These are phyloP conservation scores for Empidonax alnorum DNA, from an alignment of 2,113 vertebrate species.

Conservation along the genomic window DNA sequence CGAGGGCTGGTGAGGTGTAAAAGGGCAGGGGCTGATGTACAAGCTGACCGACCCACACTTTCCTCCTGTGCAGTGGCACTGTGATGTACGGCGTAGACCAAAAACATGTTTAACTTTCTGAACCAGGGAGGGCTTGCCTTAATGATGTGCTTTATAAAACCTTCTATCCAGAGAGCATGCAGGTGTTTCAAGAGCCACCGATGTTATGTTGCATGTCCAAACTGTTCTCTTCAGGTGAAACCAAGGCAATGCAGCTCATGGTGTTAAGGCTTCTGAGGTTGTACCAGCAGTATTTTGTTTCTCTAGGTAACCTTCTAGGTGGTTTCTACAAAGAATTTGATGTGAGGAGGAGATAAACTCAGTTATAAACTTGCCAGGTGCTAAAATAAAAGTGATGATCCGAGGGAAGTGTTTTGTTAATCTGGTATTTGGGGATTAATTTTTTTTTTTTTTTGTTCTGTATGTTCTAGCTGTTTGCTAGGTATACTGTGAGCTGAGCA, in stretches of 20 bases:
- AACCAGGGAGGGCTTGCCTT: background rate
- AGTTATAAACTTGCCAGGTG: background rate
- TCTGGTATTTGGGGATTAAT: background rate
- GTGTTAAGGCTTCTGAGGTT: background rate
- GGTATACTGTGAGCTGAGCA: conserved; percentile 26
- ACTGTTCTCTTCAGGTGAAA: background rate
- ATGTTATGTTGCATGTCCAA: background rate
- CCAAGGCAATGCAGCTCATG: background rate
- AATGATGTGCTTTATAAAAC: background rate
- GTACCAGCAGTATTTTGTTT: background rate
- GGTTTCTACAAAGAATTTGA: background rate
- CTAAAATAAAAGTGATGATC: background rate
- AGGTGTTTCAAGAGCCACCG: background rate
- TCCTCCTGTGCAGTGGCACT: background rate
- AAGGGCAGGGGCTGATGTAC: background rate
- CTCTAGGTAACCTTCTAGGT: background rate
- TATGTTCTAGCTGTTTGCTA: conserved; percentile 1
- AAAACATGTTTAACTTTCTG: background rate
- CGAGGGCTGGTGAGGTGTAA: background rate
- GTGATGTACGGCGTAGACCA: background rate
- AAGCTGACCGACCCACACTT: background rate
- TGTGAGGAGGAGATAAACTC: background rate
- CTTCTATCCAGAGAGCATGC: background rate
- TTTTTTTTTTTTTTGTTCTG: conserved; percentile 17
- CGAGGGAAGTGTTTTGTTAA: background rate